These are phyloP conservation scores for Eupithecia subfuscata DNA, from an alignment of 2,888 invertebrate species.

Conservation along the genomic window DNA sequence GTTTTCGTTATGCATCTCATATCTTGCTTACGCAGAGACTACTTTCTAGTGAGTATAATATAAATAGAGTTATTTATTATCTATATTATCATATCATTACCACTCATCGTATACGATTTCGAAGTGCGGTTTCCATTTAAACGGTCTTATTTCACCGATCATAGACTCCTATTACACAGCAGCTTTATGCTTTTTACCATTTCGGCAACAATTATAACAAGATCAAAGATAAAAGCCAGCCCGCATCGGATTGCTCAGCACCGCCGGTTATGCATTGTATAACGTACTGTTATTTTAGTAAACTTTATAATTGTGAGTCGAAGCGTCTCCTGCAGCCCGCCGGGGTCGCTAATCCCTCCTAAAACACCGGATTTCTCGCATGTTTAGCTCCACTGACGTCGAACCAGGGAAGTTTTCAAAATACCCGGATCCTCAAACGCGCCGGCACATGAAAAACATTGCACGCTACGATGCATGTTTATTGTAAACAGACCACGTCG, in stretches of 20 bases:
- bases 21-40: background rate
- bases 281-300: constrained; percentile 50
- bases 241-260: constrained; percentile 41
- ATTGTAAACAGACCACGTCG: constrained; percentile 46
- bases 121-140: background rate
- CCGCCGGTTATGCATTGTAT: constrained; percentile 45
- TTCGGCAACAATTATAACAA: background rate
- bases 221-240: constrained; percentile 25
- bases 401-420: constrained; percentile 52
- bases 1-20: background rate
- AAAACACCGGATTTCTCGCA: constrained; percentile 52
- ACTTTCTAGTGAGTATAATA: background rate
- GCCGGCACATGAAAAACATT: constrained; percentile 43
- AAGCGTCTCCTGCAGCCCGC: constrained; percentile 54
- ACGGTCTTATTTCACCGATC: background rate
- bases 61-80: background rate
- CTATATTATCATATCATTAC: background rate
- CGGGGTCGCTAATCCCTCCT: constrained; percentile 52
- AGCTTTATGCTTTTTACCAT: background rate
- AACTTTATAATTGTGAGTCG: constrained; percentile 42
- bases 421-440: constrained; percentile 49
- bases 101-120: background rate
- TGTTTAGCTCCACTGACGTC: constrained; percentile 44
- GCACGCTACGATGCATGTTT: constrained; percentile 44
- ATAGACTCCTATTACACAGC: background rate